Base-by-base conservation (phyloP, 2,888 invertebrate genomes). In the Watsonalla cultraria region DNA sequence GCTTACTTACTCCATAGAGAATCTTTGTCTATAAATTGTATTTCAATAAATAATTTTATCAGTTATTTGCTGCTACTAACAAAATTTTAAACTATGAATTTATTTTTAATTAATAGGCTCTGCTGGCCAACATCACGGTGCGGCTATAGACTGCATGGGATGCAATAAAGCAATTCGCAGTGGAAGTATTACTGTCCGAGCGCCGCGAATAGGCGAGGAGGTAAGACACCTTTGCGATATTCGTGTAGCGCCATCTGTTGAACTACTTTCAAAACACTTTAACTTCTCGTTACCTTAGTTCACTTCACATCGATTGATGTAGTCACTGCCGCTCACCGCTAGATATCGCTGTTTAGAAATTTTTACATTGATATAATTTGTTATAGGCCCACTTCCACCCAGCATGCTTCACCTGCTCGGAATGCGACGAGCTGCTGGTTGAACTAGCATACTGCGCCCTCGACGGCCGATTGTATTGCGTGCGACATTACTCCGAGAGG, bases 371-470 rank as follows among this genome's bases (percentile, higher is more conserved):
- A 6, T 51, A 45, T 24, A 8, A 9, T 35, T 15, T 47, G 11
- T 56, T 52, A 2, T 70, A 92, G 90, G 91, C 92, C 52, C 92
- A 94, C 66, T 99, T 96, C 95, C 99, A 99, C 86, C 97, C 98
- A 4, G 93, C 95, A 53, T 99, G 99, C 87, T 99, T 99, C 88
- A 92, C 94, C 55, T 99, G 99, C 89, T 91, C 93, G 66, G 94
- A 94, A 55, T 99, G 99, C 90, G 93, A 95, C 69, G 97, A 99
- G 88, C 92, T 98, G 54, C 94, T 99, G 58, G 98, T 99, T 59
- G 99, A 99, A 88, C 93, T 99, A 74, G 96, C 97, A 51, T 99
- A 99, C 90, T 99, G 99, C 84, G 95, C 96, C 62, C 93, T 96
- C 80, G 97, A 97, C 69, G 96, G 96, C 65, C 92, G 94, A 62